A percentile compares a stretch with the other conserved stretches of the same genome.
phyloP scores from a whole-genome alignment of 2,888 invertebrate genomes.

The Limenitis camilla region DNA sequence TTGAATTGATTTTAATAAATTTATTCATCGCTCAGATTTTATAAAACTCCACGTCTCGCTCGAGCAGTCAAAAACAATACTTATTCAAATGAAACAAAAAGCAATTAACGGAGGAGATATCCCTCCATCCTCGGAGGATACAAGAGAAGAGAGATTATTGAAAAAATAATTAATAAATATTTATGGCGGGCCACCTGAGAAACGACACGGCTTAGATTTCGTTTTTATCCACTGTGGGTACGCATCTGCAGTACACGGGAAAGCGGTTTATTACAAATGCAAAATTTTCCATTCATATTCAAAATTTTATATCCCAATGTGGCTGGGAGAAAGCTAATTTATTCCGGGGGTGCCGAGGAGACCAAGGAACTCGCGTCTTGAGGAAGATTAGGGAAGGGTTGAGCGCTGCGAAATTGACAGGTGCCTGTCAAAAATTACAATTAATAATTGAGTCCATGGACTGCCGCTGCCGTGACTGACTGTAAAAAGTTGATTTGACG shows the following conservation, averaged over 20 bases:
- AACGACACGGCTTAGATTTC: constrained; percentile 53
- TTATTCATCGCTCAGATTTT: constrained; percentile 62
- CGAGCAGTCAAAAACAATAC: constrained; percentile 73
- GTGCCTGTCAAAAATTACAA: constrained; percentile 74
- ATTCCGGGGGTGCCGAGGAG: constrained; percentile 76
- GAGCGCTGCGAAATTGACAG: constrained; percentile 70
- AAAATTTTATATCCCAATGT: constrained; percentile 89
- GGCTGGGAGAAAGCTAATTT: constrained; percentile 82
- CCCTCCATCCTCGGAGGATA: constrained; percentile 67
- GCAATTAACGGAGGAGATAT: constrained; percentile 71
- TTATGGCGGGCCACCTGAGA: constrained; percentile 72
- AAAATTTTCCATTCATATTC: constrained; percentile 92
- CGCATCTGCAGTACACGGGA: constrained; percentile 69
- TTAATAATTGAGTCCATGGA: constrained; percentile 69
- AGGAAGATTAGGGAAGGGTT: constrained; percentile 72
- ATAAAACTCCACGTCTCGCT: constrained; percentile 61
- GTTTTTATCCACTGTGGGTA: constrained; percentile 64
- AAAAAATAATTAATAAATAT: constrained; percentile 76
- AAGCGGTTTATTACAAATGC: constrained; percentile 88
- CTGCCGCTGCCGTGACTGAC: constrained; percentile 31
- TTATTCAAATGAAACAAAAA: constrained; percentile 75
- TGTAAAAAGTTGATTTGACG: constrained; percentile 2
- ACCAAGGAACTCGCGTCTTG: constrained; percentile 64
- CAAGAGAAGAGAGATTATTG: constrained; percentile 70
- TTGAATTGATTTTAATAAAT: constrained; percentile 14